Evolutionary conservation across 2,888 invertebrate species (phyloP).

Genomic region (Chrysotoxum bicinctum): DNA sequence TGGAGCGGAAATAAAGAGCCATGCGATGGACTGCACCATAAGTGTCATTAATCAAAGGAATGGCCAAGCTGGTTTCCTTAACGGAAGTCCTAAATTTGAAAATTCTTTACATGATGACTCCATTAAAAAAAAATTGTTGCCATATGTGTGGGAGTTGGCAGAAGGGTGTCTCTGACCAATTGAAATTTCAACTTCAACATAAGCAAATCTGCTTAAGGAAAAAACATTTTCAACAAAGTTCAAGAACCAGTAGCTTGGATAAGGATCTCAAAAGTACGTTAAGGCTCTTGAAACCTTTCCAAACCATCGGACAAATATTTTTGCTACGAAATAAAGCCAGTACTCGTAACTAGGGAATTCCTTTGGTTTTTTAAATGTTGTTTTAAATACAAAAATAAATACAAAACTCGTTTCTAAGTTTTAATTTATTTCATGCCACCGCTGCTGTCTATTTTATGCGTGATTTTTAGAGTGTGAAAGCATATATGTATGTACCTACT

Average conservation of each 20-base stretch:
- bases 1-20: conserved; percentile 46
- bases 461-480: background rate
- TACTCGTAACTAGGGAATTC: no score
- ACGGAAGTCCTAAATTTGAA: conserved; percentile 61
- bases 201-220: no score
- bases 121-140: conserved; percentile 29
- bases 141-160: background rate
- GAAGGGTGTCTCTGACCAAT: background rate
- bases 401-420: background rate
- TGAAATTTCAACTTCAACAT: background rate
- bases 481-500: no score
- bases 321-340: no score
- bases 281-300: no score
- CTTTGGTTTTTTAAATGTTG: no score
- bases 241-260: no score
- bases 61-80: conserved; percentile 8
- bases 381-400: background rate
- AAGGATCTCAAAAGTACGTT: no score
- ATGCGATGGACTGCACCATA: conserved; percentile 36
- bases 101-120: conserved; percentile 62
- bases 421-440: background rate
- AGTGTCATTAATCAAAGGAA: conserved; percentile 62
- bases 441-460: no score
- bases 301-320: no score
- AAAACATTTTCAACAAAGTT: no score